phyloP scores from a whole-genome alignment of 1,140 invertebrate genomes.

The Chionoecetes opilio region DNA sequence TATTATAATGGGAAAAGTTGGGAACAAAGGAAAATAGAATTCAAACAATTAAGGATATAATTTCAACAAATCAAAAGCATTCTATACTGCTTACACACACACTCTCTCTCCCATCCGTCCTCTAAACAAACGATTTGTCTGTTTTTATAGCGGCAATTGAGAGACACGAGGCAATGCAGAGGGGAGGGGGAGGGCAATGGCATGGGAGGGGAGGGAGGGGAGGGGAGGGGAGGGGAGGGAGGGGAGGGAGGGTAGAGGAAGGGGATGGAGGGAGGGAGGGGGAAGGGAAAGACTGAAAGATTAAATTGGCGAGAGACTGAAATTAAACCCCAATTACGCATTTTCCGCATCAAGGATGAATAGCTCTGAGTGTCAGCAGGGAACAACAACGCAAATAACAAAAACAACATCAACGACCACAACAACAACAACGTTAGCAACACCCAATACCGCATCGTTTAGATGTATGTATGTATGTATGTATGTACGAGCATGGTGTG shows the following conservation, averaged over 20 bases:
- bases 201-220: not conserved
- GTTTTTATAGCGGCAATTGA: not conserved
- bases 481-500: not conserved
- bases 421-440: not conserved
- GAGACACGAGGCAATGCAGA: no score
- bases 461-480: conserved; percentile 3
- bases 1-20: not conserved
- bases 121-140: not conserved
- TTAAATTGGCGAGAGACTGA: conserved; percentile 35
- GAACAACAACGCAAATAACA: not conserved
- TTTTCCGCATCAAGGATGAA: not conserved
- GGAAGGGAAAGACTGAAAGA: not conserved
- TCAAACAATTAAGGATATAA: not conserved
- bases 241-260: no score
- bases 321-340: conserved; percentile 10
- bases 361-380: not conserved
- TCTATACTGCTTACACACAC: not conserved
- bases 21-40: not conserved
- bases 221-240: not conserved
- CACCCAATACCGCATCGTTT: not conserved
- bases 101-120: not conserved
- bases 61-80: not conserved
- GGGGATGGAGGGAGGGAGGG: not conserved
- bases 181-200: no score
- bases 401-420: not conserved